Conservation (phyloP, 2,888 invertebrate genomes). For the Allacma fusca region DNA sequence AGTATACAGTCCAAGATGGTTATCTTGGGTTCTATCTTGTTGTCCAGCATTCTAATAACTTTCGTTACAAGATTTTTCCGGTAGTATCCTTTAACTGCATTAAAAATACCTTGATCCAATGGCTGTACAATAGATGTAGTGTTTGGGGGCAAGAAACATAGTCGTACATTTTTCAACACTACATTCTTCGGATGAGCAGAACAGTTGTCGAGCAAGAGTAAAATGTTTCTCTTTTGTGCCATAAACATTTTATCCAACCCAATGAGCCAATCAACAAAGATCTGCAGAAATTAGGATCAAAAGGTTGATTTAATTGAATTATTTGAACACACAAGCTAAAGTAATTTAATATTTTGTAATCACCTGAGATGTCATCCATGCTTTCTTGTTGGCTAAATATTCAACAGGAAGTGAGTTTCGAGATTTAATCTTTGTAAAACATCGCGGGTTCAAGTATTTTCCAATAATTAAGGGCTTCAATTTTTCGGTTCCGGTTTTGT, state of each 20-base stretch:
- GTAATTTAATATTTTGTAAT: no score
- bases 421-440: conserved; percentile 43
- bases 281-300: not conserved
- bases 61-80: not conserved
- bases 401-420: conserved; percentile 52
- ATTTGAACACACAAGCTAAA: not conserved
- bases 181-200: not conserved
- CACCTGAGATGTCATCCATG: conserved; percentile 63
- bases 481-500: conserved; percentile 48
- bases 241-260: no score
- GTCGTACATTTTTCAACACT: not conserved
- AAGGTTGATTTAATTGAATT: not conserved
- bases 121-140: not conserved
- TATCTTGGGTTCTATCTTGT: not conserved
- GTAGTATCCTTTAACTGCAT: not conserved
- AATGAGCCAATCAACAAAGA: not conserved
- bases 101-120: not conserved
- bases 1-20: not conserved
- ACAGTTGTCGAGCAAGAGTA: not conserved
- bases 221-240: not conserved
- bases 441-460: conserved; percentile 44
- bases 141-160: not conserved
- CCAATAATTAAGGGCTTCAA: conserved; percentile 49
- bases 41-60: not conserved
- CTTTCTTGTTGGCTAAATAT: conserved; percentile 55